Evolutionary conservation across 2,797 vertebrate genomes (phyloP), one percentile per base, ranked within the genome.

Genomic region (Hapalemur alaotrensis): DNA sequence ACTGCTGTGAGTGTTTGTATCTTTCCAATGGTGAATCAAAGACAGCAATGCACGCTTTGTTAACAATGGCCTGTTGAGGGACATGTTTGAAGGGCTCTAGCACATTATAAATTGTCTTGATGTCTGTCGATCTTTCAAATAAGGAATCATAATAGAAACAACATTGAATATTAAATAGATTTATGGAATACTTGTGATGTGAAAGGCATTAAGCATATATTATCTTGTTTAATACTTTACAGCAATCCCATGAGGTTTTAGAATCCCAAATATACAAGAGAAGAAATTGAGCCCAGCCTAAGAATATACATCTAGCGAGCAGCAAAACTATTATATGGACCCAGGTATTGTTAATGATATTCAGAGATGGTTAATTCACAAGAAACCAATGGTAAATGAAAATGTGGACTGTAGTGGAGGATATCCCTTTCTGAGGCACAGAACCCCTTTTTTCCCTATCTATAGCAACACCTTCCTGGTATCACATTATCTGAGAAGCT

Each of bases 111-210:
- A 76, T 83, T 43, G 7, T 23, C 48, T 23, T 52, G 46, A 12
- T 43, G 23, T 75, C 54, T 96, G 50, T 28, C 80, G 32, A 88
- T 82, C 61, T 91, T 57, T 93, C 67, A 91, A 82, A 82, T 65
- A 73, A 87, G 54, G 48, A 91, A 54, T 89, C 38, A 75, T 38
- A 87, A 89, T 25, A 43, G 65, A 89, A 92, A 84, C 5, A 95
- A 63, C 85, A 52, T 14, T 94, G 70, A 92, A 85, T 82, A 54
- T 30, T 65, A 95, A 93, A 48, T 87, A 90, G 59, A 76, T 85
- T 59, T 72, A 5, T 84, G 76, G 28, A 69, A 82, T 92, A 32
- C 38, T 93, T 57, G 67, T 84, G 86, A 70, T 73, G 22, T 59
- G 59, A 57, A 4, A 38, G 38, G 28, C 22, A 90, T 5, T 14